Base-by-base conservation (phyloP, 2,888 invertebrate genomes). In the Eupithecia inturbata region DNA sequence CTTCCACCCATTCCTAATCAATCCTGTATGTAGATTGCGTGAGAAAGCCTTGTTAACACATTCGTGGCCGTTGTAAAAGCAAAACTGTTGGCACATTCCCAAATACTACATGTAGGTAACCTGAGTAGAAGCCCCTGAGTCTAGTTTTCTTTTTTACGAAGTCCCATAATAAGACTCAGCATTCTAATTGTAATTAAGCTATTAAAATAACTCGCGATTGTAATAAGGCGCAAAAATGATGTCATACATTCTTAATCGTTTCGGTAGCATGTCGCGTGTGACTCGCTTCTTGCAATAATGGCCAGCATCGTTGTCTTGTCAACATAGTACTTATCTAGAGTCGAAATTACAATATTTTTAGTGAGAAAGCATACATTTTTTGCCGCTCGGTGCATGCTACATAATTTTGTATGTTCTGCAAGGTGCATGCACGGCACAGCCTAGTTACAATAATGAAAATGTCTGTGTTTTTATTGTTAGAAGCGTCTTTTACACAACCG, bases 241-340 rank as follows among this genome's bases (percentile, higher is more conserved):
- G 62, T 62, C 62, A 26, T 53, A 62, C 62, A 62, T 62, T 62
- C 31, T 62, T 62, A 19, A 31, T 31, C 62, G 62, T 62, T 62
- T 62, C 62, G 16, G 28, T 19, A 9, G 62, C 62, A 62, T 62
- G 62, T 62, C 62, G 62, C 62, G 62, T 62, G 57, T 57, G 4
- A 16, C 31, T 31, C 7, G 31, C 7, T 31, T 62, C 7, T 62
- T 62, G 62, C 31, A 62, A 62, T 28, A 28, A 26, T 31, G 19
- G 6, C 62, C 9, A 16, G 16, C 62, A 2, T 12, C 62, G 4
- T 57, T 22, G 26, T 57, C 26, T 57, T 26, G 57, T 14, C 1
- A 26, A 57, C 26, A 57, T 57, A 14, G 22, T 57, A 26, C 57
- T 57, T 12, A 57, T 22, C n/a, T 53, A 26, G 57, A 53, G 57